Conservation (phyloP, 2,888 invertebrate species). For the Idaea straminata region DNA sequence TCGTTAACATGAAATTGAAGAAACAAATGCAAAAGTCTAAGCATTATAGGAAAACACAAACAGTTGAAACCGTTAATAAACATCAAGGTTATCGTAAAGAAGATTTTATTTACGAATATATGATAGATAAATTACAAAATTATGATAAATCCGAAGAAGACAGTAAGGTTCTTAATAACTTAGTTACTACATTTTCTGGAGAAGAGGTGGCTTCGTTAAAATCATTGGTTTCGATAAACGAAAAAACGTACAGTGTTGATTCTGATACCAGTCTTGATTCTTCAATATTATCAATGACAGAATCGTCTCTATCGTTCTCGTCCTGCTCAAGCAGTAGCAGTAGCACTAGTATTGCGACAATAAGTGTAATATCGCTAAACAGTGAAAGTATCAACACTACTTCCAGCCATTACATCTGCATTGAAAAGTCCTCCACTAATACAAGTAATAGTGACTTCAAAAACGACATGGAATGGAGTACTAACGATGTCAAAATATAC, state of each 20-base stretch:
- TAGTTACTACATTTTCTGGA: neutral
- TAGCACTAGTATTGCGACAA: slow-evolving; percentile 24
- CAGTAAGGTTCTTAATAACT: neutral
- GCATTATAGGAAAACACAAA: neutral
- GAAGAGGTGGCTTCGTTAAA: neutral
- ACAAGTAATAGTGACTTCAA: neutral
- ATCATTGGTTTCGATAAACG: neutral
- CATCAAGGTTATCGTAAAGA: neutral
- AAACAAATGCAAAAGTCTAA: neutral
- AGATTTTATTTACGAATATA: neutral
- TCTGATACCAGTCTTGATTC: slow-evolving; percentile 25
- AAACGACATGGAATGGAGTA: neutral
- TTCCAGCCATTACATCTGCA: slow-evolving; percentile 29
- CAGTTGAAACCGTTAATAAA: neutral
- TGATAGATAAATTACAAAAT: neutral
- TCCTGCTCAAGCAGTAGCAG: neutral
- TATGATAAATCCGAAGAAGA: neutral
- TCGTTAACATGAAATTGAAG: neutral
- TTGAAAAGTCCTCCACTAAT: neutral
- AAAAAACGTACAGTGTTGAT: neutral
- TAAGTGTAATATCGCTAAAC: slow-evolving; percentile 37
- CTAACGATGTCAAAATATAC: neutral
- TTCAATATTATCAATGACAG: slow-evolving; percentile 36
- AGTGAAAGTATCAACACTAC: slow-evolving; percentile 30
- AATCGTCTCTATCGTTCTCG: slow-evolving; percentile 41